phyloP scores from a whole-genome alignment of 2,113 vertebrate genomes.

The Leptobrachium leishanense region DNA sequence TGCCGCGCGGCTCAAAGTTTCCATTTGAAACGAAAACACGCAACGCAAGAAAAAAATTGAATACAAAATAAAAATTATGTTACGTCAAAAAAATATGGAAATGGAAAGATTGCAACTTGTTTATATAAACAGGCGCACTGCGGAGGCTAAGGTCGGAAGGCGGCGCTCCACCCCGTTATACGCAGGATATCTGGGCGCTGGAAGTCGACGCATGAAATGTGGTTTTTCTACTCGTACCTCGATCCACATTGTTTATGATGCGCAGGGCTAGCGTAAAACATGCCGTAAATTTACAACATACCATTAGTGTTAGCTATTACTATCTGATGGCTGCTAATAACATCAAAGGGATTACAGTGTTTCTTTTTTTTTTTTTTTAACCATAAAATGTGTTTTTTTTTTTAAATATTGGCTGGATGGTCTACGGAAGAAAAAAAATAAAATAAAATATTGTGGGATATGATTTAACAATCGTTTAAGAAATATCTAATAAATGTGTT shows the following conservation, averaged over 20 bases:
- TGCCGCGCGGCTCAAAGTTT: constrained; percentile 54
- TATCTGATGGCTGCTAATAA: neutral
- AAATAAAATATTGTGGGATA: neutral
- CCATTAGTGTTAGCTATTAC: constrained; percentile 12
- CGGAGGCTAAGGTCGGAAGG: neutral
- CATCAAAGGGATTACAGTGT: neutral
- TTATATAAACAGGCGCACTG: constrained; percentile 38
- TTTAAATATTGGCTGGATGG: too few relatives aligned
- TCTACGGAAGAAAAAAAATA: neutral
- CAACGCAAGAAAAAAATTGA: too few relatives aligned
- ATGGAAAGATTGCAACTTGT: constrained; percentile 41
- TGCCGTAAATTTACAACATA: constrained; percentile 3
- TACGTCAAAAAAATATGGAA: constrained; percentile 44
- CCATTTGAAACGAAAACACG: constrained; percentile 48
- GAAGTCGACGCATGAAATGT: neutral
- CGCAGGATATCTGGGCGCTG: constrained; percentile 22
- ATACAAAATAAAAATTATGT: neutral
- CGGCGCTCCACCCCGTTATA: neutral
- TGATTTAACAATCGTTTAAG: too few relatives aligned
- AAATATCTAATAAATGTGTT: too few relatives aligned
- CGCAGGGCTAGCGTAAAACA: constrained; percentile 7
- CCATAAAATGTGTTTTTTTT: too few relatives aligned
- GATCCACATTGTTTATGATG: constrained; percentile 19
- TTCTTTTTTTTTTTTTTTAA: neutral
- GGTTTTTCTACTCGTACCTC: neutral